These are phyloP conservation scores for Cottus gobio DNA, from an alignment of 2,113 vertebrate genomes.

Conservation along the genomic window DNA sequence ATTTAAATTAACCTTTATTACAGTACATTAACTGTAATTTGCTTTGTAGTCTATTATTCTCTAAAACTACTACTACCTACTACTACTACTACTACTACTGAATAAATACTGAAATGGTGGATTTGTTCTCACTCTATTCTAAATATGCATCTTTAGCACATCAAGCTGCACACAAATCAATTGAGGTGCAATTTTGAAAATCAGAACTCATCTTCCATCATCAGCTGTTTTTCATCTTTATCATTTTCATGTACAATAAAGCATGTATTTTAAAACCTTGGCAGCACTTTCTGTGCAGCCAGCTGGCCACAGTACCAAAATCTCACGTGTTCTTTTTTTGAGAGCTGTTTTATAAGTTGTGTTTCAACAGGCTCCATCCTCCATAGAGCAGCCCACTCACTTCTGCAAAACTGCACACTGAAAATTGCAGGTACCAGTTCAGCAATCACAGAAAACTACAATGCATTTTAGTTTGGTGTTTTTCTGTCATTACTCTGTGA, in stretches of 20 bases:
- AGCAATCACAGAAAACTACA: neutral
- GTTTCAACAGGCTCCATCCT: constrained; percentile 18
- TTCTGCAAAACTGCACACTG: neutral
- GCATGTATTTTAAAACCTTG: constrained; percentile 2
- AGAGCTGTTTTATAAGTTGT: constrained; percentile 28
- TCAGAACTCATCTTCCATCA: neutral
- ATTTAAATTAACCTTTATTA: neutral
- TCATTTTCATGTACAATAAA: neutral
- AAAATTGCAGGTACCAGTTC: constrained; percentile 4
- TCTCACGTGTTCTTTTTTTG: constrained; percentile 10
- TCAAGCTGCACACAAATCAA: neutral
- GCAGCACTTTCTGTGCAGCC: constrained; percentile 11
- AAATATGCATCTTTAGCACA: neutral
- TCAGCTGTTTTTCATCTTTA: neutral
- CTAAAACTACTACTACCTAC: neutral
- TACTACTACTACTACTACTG: neutral
- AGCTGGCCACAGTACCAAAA: constrained; percentile 19
- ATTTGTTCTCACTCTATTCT: neutral
- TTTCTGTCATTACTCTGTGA: constrained; percentile 5
- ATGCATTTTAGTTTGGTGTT: neutral
- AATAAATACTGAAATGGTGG: neutral
- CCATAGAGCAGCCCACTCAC: constrained; percentile 28
- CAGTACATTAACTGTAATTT: neutral
- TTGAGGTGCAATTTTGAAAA: neutral
- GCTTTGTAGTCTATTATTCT: neutral